phyloP scores from a whole-genome alignment of 2,797 vertebrate genomes.

The Enteromius radiatus region DNA sequence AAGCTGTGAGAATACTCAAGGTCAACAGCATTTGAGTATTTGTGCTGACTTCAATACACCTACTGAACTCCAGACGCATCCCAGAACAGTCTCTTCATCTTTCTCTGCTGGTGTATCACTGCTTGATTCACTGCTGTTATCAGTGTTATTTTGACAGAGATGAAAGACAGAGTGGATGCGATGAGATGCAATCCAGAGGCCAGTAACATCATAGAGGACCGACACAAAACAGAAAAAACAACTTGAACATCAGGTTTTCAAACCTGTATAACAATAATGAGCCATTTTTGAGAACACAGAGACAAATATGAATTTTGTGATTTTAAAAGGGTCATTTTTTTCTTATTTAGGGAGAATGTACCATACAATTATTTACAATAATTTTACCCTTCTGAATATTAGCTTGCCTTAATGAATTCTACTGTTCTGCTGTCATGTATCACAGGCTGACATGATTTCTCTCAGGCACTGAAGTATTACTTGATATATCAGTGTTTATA shows the following conservation, averaged over 20 bases:
- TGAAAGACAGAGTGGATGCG: conserved; percentile 8
- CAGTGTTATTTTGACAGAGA: conserved; percentile 17
- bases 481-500: conserved; percentile 25
- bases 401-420: conserved; percentile 35
- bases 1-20: conserved; percentile 18
- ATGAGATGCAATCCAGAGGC: conserved; percentile 3
- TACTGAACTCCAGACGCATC: conserved; percentile 30
- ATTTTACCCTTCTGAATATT: conserved; percentile 1
- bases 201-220: background rate
- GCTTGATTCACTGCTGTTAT: conserved; percentile 24
- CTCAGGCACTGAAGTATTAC: conserved; percentile 43
- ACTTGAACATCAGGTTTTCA: conserved; percentile 31
- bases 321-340: background rate
- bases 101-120: conserved; percentile 19
- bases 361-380: background rate
- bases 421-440: conserved; percentile 8
- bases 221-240: conserved; percentile 26
- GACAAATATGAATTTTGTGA: conserved; percentile 20
- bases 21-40: conserved; percentile 8
- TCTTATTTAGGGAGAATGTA: conserved; percentile 12
- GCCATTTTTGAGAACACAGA: conserved; percentile 33
- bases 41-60: conserved; percentile 32
- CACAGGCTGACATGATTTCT: background rate
- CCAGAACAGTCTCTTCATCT: conserved; percentile 28
- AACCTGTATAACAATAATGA: conserved; percentile 24